phyloP scores from a whole-genome alignment of 2,113 vertebrate species.

The Microtus pennsylvanicus region DNA sequence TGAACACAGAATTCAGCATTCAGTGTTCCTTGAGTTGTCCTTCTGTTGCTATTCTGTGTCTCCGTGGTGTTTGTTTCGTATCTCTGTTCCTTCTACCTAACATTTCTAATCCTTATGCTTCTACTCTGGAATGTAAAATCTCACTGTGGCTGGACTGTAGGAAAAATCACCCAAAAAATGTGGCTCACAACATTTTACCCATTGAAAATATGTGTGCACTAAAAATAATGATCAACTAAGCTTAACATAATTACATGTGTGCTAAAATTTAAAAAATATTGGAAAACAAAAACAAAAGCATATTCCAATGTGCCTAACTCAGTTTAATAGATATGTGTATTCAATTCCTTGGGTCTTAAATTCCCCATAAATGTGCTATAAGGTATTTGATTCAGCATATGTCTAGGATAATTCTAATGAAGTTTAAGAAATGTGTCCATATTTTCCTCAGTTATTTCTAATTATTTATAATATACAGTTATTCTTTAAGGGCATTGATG shows the following conservation, averaged over 20 bases:
- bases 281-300: neutral
- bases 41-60: too few species aligned
- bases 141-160: too few species aligned
- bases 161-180: too few species aligned
- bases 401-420: neutral
- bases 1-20: too few species aligned
- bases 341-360: neutral
- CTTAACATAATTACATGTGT: neutral
- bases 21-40: too few species aligned
- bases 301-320: neutral
- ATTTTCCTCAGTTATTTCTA: neutral
- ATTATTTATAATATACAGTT: neutral
- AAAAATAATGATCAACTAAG: neutral
- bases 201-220: neutral
- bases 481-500: neutral
- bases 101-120: too few species aligned
- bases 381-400: neutral
- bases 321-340: neutral
- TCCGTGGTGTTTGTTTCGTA: too few species aligned
- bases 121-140: too few species aligned
- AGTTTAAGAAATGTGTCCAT: neutral
- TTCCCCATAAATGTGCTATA: neutral
- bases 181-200: too few species aligned
- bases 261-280: neutral
- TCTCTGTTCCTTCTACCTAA: too few species aligned